Evolutionary conservation across 2,888 invertebrate genomes (phyloP).

Genomic region (Limenitis camilla): DNA sequence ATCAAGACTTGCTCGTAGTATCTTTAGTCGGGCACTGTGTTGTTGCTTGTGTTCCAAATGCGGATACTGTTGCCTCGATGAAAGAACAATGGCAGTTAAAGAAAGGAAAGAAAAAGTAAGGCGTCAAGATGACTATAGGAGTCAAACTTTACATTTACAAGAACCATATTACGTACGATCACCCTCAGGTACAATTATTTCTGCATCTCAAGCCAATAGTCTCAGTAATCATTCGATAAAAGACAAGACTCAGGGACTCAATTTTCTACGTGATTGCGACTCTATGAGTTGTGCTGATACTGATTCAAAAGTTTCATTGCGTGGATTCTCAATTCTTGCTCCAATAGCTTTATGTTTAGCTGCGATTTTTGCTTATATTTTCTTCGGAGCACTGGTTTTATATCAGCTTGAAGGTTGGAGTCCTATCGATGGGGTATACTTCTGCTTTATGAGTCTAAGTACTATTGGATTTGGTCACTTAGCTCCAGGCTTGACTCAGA

Average conservation of each 20-base stretch:
- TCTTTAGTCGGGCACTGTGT: constrained; percentile 86
- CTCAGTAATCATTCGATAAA: constrained; percentile 59
- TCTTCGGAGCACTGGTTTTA: constrained; percentile 91
- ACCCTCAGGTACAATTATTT: constrained; percentile 70
- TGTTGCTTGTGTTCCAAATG: constrained; percentile 92
- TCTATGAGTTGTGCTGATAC: constrained; percentile 78
- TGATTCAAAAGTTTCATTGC: constrained; percentile 80
- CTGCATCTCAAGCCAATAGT: constrained; percentile 68
- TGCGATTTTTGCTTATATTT: constrained; percentile 92
- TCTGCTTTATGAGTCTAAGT: constrained; percentile 96
- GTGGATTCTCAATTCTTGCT: constrained; percentile 86
- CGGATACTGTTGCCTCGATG: constrained; percentile 90
- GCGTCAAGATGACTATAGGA: constrained; percentile 78
- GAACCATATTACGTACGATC: constrained; percentile 82
- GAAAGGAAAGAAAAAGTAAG: constrained; percentile 85
- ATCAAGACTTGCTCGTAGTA: constrained; percentile 86
- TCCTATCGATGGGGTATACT: constrained; percentile 91
- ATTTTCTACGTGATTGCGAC: constrained; percentile 67
- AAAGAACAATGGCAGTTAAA: constrained; percentile 86
- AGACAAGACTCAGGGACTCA: constrained; percentile 59
- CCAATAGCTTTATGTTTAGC: constrained; percentile 91
- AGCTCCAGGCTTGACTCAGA: constrained; percentile 79
- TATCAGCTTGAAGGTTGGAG: constrained; percentile 95
- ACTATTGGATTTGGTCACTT: constrained; percentile 94
- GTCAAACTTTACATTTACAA: constrained; percentile 77